These are phyloP conservation scores for Ciconia stormi DNA, from an alignment of 2,113 vertebrate genomes.

Conservation along the genomic window DNA sequence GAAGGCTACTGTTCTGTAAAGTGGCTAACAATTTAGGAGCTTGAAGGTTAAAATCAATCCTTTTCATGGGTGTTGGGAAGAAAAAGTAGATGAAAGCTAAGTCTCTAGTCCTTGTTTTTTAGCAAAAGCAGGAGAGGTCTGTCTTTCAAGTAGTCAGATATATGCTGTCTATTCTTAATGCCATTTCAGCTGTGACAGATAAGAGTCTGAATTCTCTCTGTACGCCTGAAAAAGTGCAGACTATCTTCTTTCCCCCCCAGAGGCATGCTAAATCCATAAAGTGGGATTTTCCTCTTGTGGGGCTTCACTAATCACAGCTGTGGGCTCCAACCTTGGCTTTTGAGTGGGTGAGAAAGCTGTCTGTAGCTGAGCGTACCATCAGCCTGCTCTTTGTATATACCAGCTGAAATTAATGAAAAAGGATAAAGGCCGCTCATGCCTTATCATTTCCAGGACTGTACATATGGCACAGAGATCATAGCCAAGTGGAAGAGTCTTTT, in stretches of 20 bases:
- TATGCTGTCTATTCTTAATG: neutral
- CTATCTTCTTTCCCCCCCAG: neutral
- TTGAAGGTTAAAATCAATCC: neutral
- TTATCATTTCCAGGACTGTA: conserved; percentile 79
- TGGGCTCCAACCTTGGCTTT: neutral
- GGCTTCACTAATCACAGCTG: neutral
- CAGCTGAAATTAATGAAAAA: neutral
- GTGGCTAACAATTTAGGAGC: neutral
- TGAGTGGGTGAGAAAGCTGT: neutral
- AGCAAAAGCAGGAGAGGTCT: neutral
- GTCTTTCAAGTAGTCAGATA: neutral
- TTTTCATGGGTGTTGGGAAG: neutral
- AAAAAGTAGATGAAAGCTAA: neutral
- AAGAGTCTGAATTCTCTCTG: neutral
- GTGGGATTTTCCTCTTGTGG: neutral
- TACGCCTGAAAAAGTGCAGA: neutral
- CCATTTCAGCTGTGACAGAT: no score
- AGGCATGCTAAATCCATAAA: neutral
- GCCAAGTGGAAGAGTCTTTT: conserved; percentile 92
- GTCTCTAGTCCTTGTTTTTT: neutral
- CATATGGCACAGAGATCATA: conserved; percentile 86
- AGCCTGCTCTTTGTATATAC: neutral
- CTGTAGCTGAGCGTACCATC: neutral
- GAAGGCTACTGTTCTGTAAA: neutral
- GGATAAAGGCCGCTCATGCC: neutral